These are phyloP conservation scores for Brachionus paranguensis DNA, from an alignment of 1,140 invertebrate species.

Conservation along the genomic window DNA sequence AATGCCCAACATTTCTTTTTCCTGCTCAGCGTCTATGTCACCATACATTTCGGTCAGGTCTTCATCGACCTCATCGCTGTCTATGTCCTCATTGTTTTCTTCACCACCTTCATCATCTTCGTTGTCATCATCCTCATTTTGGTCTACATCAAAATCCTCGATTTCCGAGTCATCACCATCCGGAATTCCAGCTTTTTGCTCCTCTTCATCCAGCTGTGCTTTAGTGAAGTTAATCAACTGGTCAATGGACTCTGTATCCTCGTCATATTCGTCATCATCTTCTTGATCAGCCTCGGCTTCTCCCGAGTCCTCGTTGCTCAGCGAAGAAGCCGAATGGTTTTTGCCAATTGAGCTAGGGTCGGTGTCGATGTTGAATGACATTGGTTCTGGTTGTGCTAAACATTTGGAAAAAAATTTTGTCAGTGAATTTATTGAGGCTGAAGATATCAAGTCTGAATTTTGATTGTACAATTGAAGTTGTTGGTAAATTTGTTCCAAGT, in stretches of 20 bases:
- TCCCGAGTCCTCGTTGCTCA: background rate
- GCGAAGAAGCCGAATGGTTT: background rate
- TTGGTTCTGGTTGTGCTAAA: background rate
- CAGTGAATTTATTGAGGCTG: background rate
- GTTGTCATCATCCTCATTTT: background rate
- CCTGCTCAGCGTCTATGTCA: background rate
- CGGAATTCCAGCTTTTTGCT: background rate
- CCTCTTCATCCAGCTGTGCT: background rate
- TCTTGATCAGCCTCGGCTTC: constrained; percentile 10
- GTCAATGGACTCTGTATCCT: background rate
- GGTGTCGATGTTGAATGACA: background rate
- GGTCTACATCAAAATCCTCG: constrained; percentile 26
- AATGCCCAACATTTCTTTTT: constrained; percentile 33
- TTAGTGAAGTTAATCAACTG: background rate
- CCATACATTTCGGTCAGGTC: background rate
- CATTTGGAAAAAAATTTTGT: constrained; percentile 38
- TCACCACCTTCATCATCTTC: background rate
- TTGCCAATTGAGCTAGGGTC: background rate
- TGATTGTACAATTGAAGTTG: constrained; percentile 29
- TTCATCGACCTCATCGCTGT: constrained; percentile 17
- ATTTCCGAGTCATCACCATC: constrained; percentile 17
- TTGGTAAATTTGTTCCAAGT: constrained; percentile 39
- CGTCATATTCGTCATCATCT: background rate
- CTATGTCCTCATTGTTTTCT: background rate
- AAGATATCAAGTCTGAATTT: background rate